A percentile compares a stretch with the other conserved stretches of the same genome.
Evolutionary conservation across 2,888 invertebrate genomes (phyloP).

Genomic region (Suillia variegata): DNA sequence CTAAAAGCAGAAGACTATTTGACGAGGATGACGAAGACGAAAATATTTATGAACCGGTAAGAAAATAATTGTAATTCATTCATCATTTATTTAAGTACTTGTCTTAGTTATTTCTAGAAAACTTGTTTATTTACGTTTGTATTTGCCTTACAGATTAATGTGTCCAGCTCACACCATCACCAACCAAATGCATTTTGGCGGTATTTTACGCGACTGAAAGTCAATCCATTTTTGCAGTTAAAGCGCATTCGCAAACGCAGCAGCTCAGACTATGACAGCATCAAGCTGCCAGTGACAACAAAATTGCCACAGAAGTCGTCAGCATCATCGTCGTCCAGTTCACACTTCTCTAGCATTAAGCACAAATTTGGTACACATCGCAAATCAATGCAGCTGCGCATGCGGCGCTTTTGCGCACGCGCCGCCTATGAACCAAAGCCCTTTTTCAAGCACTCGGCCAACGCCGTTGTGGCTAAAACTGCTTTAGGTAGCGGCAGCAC

Average conservation of each 20-base stretch:
- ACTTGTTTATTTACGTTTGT: no score
- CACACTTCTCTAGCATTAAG: slow-evolving; percentile 42
- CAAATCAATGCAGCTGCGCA: slow-evolving; percentile 45
- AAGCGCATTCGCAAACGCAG: slow-evolving; percentile 29
- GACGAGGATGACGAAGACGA: slow-evolving; percentile 46
- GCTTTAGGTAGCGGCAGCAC: no score
- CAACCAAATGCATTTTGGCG: slow-evolving; percentile 30
- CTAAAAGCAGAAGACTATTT: neutral
- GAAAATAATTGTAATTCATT: slow-evolving; percentile 13
- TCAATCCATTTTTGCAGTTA: slow-evolving; percentile 42
- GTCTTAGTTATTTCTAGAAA: no score
- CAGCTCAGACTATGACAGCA: slow-evolving; percentile 19
- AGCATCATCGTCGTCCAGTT: slow-evolving; percentile 18
- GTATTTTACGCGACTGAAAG: slow-evolving; percentile 44
- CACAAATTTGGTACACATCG: slow-evolving; percentile 45
- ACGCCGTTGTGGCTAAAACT: neutral
- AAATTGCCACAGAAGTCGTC: slow-evolving; percentile 5
- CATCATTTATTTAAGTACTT: no score
- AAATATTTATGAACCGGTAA: slow-evolving; percentile 52
- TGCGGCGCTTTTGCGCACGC: slow-evolving; percentile 41
- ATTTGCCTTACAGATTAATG: neutral
- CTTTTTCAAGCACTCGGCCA: slow-evolving; percentile 16
- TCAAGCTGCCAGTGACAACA: slow-evolving; percentile 14
- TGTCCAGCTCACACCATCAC: neutral
- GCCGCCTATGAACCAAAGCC: slow-evolving; percentile 30